phyloP scores from a whole-genome alignment of 2,888 invertebrate genomes.

The Urechis unicinctus region DNA sequence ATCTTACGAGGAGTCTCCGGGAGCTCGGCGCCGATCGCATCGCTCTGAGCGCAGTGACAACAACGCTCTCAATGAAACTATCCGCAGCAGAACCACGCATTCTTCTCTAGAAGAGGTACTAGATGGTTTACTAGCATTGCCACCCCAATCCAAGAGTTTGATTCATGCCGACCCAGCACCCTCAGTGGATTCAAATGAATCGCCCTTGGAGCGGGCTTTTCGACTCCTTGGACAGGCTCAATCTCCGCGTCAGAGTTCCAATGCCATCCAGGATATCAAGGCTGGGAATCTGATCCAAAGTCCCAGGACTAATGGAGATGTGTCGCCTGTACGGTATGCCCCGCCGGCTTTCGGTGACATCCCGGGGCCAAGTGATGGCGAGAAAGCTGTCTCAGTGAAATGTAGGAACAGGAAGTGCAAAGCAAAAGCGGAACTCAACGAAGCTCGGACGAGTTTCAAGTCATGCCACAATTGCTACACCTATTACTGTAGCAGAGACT shows the following conservation, averaged over 20 bases:
- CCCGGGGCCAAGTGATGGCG: not conserved
- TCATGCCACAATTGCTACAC: constrained; percentile 93
- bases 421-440: constrained; percentile 53
- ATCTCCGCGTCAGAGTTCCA: not conserved
- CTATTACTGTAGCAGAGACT: constrained; percentile 86
- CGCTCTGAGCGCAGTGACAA: no score
- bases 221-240: not conserved
- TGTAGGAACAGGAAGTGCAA: constrained; percentile 44
- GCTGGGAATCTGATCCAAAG: not conserved
- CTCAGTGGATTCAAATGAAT: not conserved
- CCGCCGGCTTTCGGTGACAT: not conserved
- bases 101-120: constrained; percentile 5
- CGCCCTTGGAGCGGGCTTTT: not conserved
- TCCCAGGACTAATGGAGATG: no score
- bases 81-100: no score
- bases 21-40: no score
- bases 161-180: not conserved
- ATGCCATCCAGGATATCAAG: not conserved
- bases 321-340: not conserved
- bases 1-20: no score
- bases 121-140: constrained; percentile 8
- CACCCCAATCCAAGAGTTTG: not conserved
- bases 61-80: no score
- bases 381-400: constrained; percentile 18
- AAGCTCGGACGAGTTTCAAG: constrained; percentile 78